Conservation (phyloP, 1,140 invertebrate genomes). For the Diorhabda elongata region DNA sequence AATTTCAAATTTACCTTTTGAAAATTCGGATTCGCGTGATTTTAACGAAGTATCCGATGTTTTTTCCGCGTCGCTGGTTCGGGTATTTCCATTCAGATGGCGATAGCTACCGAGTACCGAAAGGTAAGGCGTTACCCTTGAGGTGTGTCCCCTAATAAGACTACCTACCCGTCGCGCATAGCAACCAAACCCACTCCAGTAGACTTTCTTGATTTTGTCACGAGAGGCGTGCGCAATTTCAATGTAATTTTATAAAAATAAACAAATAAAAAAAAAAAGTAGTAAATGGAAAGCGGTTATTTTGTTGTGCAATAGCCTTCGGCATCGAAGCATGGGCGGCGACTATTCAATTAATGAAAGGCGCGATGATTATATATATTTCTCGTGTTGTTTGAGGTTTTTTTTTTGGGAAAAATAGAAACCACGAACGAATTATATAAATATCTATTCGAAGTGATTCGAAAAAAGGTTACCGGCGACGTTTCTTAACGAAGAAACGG, state of each 20-base stretch:
- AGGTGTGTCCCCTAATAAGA: conserved; percentile 7
- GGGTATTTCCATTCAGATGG: conserved; percentile 1
- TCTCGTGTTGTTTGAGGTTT: no score
- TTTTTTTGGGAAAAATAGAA: no score
- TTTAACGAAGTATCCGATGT: no score
- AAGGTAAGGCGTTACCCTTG: background rate
- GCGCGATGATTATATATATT: background rate
- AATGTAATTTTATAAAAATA: background rate
- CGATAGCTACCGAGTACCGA: conserved; percentile 14
- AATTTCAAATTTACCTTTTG: no score
- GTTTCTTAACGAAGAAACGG: no score
- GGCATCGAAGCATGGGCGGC: background rate
- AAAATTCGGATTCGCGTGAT: no score
- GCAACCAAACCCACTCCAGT: conserved; percentile 1
- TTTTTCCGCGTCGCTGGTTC: background rate
- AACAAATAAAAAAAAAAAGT: background rate
- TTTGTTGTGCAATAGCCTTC: background rate
- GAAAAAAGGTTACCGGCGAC: no score
- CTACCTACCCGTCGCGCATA: conserved; percentile 4
- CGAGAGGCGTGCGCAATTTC: background rate
- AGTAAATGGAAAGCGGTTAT: background rate
- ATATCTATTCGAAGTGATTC: no score
- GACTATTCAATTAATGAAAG: background rate
- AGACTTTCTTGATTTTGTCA: background rate
- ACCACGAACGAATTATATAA: no score